These are phyloP conservation scores for Tanytarsus gracilentus DNA, from an alignment of 2,888 invertebrate species.

Conservation along the genomic window DNA sequence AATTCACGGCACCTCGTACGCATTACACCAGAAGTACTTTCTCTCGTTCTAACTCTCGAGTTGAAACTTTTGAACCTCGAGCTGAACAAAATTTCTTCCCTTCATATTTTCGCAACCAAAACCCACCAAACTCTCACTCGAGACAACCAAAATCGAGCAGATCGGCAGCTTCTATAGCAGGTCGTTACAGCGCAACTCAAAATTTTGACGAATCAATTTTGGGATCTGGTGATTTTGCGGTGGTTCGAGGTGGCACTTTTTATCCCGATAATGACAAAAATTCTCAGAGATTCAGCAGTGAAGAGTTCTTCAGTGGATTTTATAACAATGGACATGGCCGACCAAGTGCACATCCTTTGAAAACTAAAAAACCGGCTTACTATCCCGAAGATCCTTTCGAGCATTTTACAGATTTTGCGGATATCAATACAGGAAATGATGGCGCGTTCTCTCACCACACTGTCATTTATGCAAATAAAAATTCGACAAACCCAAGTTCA, in stretches of 20 bases:
- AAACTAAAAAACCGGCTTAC: background rate
- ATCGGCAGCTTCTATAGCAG: slow-evolving; percentile 23
- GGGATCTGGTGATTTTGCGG: slow-evolving; percentile 79
- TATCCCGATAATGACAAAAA: slow-evolving; percentile 61
- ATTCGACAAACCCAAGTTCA: slow-evolving; percentile 53
- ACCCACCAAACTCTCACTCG: slow-evolving; percentile 50
- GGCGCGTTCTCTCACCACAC: slow-evolving; percentile 74
- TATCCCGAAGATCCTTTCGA: slow-evolving; percentile 77
- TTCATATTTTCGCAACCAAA: slow-evolving; percentile 56
- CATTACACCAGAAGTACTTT: background rate
- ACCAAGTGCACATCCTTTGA: slow-evolving; percentile 42
- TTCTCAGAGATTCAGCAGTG: slow-evolving; percentile 36
- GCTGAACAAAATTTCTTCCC: slow-evolving; percentile 65
- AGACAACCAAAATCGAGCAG: slow-evolving; percentile 34
- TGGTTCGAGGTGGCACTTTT: slow-evolving; percentile 78
- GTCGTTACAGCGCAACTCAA: slow-evolving; percentile 32
- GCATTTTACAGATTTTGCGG: slow-evolving; percentile 83
- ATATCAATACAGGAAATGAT: slow-evolving; percentile 75
- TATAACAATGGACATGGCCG: slow-evolving; percentile 63
- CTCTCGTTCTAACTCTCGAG: background rate
- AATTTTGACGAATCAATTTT: slow-evolving; percentile 53
- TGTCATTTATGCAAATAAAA: slow-evolving; percentile 75
- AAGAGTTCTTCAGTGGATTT: slow-evolving; percentile 50
- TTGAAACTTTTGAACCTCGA: background rate
- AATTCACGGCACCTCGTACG: too few species aligned